Conservation (phyloP, 2,113 vertebrate genomes). For the Trochalopteron elliotii region DNA sequence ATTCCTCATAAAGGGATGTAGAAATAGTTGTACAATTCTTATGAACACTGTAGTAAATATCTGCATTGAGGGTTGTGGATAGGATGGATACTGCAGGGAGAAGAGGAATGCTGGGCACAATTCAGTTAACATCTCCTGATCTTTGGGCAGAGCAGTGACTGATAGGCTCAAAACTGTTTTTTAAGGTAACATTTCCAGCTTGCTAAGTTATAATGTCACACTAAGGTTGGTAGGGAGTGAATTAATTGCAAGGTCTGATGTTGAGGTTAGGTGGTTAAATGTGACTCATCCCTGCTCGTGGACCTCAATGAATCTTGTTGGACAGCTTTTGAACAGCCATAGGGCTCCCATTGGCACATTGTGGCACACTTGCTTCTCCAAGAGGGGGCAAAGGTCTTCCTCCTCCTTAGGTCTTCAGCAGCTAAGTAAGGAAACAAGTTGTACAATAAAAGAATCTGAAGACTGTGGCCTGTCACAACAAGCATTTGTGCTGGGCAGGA, state of each 20-base stretch:
- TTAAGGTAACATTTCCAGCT: background rate
- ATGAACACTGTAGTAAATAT: background rate
- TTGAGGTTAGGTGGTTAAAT: background rate
- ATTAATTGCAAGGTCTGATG: background rate
- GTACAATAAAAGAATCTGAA: background rate
- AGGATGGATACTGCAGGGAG: background rate
- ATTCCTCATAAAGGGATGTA: background rate
- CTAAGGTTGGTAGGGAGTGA: background rate
- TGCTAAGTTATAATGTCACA: background rate
- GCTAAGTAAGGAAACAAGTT: background rate
- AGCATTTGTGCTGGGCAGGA: background rate
- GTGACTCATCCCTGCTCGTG: background rate
- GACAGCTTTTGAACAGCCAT: background rate
- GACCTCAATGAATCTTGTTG: background rate
- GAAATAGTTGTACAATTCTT: background rate
- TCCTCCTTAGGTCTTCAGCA: background rate
- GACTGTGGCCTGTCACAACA: background rate
- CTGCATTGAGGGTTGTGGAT: background rate
- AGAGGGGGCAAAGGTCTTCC: background rate
- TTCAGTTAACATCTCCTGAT: background rate
- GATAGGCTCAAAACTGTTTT: background rate
- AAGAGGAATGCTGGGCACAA: background rate
- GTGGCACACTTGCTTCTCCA: background rate
- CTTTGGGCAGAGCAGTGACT: background rate
- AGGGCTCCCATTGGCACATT: accelerated